Percentiles rank a stretch among this genome's conserved stretches.
These are phyloP conservation scores for Galerucella pusilla DNA, from an alignment of 2,888 invertebrate genomes.

Conservation along the genomic window DNA sequence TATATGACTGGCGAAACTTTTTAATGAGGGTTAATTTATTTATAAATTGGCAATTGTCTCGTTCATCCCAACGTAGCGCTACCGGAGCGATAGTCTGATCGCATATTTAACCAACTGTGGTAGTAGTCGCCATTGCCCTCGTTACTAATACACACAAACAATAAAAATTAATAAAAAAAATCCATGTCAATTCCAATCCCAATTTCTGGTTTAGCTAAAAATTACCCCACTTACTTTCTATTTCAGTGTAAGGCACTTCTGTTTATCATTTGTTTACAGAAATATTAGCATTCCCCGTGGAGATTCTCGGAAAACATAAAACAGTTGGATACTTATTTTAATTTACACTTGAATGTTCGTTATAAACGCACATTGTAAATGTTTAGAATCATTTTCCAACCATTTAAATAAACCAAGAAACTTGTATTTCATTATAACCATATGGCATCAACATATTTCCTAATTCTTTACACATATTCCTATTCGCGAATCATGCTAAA, in stretches of 20 bases:
- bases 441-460: neutral
- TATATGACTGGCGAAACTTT: too few relatives aligned
- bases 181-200: too few relatives aligned
- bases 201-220: neutral
- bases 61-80: too few relatives aligned
- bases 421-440: neutral
- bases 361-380: neutral
- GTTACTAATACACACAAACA: too few relatives aligned
- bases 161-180: too few relatives aligned
- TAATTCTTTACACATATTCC: neutral
- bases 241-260: conserved; percentile 7
- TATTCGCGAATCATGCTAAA: neutral
- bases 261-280: conserved; percentile 14
- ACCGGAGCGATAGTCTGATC: too few relatives aligned
- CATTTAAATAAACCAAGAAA: neutral
- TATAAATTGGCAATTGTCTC: too few relatives aligned
- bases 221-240: conserved; percentile 8
- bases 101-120: too few relatives aligned
- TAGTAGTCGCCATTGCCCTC: too few relatives aligned
- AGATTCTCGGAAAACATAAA: conserved; percentile 16
- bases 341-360: conserved; percentile 1
- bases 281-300: conserved; percentile 13
- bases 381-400: neutral
- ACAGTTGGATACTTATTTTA: conserved; percentile 2
- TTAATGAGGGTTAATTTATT: too few relatives aligned